A percentile compares a stretch with the other conserved stretches of the same genome.
phyloP scores from a whole-genome alignment of 2,797 vertebrate genomes.

The Vipera ursinii region DNA sequence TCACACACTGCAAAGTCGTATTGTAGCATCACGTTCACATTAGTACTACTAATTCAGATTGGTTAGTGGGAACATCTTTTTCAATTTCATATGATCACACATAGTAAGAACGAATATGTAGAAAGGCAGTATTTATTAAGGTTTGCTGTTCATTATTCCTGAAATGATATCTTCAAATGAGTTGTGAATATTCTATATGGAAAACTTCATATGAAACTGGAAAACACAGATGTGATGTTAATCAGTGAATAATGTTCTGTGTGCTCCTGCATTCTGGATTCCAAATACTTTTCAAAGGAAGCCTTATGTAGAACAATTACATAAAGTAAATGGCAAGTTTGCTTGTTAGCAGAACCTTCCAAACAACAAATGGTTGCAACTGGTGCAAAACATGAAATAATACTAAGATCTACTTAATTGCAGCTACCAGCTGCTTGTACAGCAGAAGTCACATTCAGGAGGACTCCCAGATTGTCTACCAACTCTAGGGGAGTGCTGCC shows the following conservation, averaged over 20 bases:
- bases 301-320: background rate
- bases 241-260: background rate
- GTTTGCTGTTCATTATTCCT: slow-evolving; percentile 6
- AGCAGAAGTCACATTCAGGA: background rate
- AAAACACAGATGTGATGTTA: background rate
- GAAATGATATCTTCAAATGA: background rate
- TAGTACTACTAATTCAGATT: background rate
- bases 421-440: background rate
- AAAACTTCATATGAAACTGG: background rate
- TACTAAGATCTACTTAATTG: background rate
- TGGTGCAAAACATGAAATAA: background rate
- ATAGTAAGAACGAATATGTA: slow-evolving; percentile 11
- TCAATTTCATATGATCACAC: slow-evolving; percentile 1
- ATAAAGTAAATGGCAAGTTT: background rate
- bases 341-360: background rate
- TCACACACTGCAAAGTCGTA: background rate
- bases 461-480: background rate
- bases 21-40: background rate
- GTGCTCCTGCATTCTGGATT: background rate
- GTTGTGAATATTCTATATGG: background rate
- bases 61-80: background rate
- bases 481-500: background rate
- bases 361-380: background rate
- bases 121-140: background rate
- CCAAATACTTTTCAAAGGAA: background rate